Base-by-base conservation (phyloP, 2,797 vertebrate genomes). In the Lateolabrax maculatus region DNA sequence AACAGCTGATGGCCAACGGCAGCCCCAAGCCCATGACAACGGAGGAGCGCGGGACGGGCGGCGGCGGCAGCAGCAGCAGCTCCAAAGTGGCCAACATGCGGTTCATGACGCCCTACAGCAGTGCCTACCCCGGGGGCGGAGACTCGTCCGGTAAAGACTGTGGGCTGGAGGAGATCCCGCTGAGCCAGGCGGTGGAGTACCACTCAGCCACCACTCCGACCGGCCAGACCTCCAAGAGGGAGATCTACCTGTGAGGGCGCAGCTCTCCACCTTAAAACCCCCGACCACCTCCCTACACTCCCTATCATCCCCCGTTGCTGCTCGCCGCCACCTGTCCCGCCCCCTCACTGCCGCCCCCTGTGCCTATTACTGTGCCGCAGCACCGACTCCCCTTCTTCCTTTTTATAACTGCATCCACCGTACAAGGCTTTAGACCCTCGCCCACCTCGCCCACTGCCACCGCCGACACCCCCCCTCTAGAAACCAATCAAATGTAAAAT, bases 51-150 rank as follows among this genome's bases (percentile, higher is more conserved):
- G 96, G 90, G 49, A 53, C 63, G 0, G 87, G 85, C 0, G 39
- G 83, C 0, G 69, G 80, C 3, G 94, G 85, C 6, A 94, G 95
- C 1, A 94, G 88, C 67, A 94, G 95, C 66, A 93, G 95, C 91
- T 96, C 96, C 96, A 98, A 98, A 96, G 97, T 97, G 96, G 95
- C 97, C 93, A 97, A 96, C 93, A 97, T 98, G 94, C 97, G 97
- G 87, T 98, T 98, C 95, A 97, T 98, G 96, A 97, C 98, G 82
- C 96, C 98, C 89, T 98, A 98, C 96, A 94, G 91, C 91, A 98
- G 98, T 99, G 97, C 98, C 97, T 99, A 98, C 95, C 95, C 97
- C 77, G 95, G 96, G 92, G 96, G 95, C 83, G 96, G 96, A 92
- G 97, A 98, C 91, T 94, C 96, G 80, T 95, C 96, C 87, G 95